Base-by-base conservation (phyloP, 2,888 invertebrate species). In the Dolomedes plantarius region DNA sequence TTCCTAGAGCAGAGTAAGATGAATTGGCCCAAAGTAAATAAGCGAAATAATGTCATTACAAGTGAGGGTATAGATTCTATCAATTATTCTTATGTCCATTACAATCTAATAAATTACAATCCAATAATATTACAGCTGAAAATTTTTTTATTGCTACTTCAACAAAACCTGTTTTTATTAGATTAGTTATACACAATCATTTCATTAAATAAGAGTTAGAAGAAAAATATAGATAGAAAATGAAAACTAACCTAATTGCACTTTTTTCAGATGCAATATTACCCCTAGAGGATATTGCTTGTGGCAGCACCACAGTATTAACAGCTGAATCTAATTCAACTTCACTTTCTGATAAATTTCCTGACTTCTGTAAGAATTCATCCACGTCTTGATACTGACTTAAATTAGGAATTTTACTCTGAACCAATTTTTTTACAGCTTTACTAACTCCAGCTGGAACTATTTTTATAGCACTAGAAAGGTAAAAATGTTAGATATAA, bases 381-480 rank as follows among this genome's bases (percentile, higher is more conserved):
- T 96, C 94, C 91, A 97, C 95, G 90, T 98, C 97, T 87, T 94
- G 93, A 91, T 95, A 97, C 64, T 93, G 93, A 67, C 95, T 94
- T 62, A 99, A 92, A 92, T 99, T 96, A 0, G 99, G 99, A 87
- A 99, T 94, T 93, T 96, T 97, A 31, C 96, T 95, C 92, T 95
- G 95, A 7, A 98, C 94, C 88, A 99, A 93, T 92, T 98, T 99
- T 91, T 98, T 98, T 0, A 98, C 95, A 19, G 96, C 95, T 90
- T 94, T 95, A 56, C 96, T 96, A 46, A 99, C 92, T 23, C 98
- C 99, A 0, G 96, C 95, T 0, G 99, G 98, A 5, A 95, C 95
- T 13, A 96, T 95, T 92, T 96, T 95, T 89, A 99, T 96, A n/a
- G 96, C 95, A 91, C 93, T 93, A 90, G 67, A 74, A 67, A n/a